A percentile compares a stretch with the other conserved stretches of the same genome.
These are phyloP conservation scores for Lerista edwardsae DNA, from an alignment of 2,797 vertebrate species.

Conservation along the genomic window DNA sequence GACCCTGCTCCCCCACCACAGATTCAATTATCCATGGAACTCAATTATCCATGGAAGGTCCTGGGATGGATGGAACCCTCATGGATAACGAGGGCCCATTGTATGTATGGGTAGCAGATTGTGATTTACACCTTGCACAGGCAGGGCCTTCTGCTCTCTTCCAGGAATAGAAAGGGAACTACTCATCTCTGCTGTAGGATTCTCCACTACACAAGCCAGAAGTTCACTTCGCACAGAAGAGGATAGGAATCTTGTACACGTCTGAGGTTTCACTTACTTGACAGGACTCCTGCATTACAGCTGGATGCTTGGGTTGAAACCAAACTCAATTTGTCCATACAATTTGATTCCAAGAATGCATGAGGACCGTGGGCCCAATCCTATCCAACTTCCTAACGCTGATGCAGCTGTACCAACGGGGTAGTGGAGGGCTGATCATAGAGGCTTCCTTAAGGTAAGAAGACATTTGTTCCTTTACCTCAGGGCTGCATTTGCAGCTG, in stretches of 20 bases:
- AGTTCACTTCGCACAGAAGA: not conserved
- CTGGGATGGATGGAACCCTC: no score
- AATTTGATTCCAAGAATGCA: not conserved
- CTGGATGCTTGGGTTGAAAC: not conserved
- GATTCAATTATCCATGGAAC: no score
- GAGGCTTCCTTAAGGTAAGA: no score
- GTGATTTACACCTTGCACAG: not conserved
- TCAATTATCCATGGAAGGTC: no score
- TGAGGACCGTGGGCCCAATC: no score
- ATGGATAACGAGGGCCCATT: no score
- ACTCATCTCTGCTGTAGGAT: not conserved
- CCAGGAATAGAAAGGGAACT: not conserved
- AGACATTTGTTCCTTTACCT: no score
- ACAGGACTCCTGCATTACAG: not conserved
- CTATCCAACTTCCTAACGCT: no score
- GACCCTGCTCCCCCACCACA: no score
- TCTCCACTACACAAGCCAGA: not conserved
- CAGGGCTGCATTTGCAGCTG: no score
- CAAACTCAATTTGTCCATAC: not conserved
- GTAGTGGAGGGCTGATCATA: no score
- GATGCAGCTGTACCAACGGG: no score
- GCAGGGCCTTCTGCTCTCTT: not conserved
- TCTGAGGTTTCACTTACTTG: not conserved
- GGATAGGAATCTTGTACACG: not conserved
- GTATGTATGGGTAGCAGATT: not conserved